A percentile compares a stretch with the other conserved stretches of the same genome.
These are phyloP conservation scores for Oncorhynchus clarkii DNA, from an alignment of 2,113 vertebrate genomes.

Conservation along the genomic window DNA sequence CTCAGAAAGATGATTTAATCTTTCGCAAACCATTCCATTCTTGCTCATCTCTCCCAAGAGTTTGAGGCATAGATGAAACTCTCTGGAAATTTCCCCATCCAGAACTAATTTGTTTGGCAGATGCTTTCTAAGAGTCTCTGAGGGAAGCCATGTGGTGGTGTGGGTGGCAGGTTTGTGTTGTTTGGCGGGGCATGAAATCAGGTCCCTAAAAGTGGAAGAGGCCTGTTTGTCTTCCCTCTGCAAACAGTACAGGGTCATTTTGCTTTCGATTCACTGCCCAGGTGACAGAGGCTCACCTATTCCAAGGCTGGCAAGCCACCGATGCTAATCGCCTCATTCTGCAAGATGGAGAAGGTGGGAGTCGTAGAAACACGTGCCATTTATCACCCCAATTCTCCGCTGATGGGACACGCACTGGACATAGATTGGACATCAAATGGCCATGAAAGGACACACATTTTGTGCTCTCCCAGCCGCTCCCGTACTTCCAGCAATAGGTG, in stretches of 20 bases:
- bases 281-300: neutral
- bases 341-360: no score
- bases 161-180: neutral
- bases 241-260: neutral
- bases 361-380: neutral
- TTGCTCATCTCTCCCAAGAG: conserved; percentile 15
- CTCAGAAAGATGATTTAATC: neutral
- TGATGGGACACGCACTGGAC: neutral
- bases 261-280: neutral
- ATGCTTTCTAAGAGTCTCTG: conserved; percentile 20
- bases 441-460: neutral
- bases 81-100: neutral
- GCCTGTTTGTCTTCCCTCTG: conserved; percentile 9
- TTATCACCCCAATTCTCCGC: neutral
- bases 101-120: neutral
- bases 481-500: no score
- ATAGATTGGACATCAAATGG: neutral
- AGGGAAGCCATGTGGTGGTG: conserved; percentile 1
- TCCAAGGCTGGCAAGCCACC: neutral
- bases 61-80: conserved; percentile 21
- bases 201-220: conserved; percentile 7
- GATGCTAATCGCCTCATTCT: no score
- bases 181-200: neutral
- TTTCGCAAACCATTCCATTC: conserved; percentile 16
- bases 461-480: neutral